Conservation (phyloP, 1,140 invertebrate genomes). For the Globodera rostochiensis region DNA sequence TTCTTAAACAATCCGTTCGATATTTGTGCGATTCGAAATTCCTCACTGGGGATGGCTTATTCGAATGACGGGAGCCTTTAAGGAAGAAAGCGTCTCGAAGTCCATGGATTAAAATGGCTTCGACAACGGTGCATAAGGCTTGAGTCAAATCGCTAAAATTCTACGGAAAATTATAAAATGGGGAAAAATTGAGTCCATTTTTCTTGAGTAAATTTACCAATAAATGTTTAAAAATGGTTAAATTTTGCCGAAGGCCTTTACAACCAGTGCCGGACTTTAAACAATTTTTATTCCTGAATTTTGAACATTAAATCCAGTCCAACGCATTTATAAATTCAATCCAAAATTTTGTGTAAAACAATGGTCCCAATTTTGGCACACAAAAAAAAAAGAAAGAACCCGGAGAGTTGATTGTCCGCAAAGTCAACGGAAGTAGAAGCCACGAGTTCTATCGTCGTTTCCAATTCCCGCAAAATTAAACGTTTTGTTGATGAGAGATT, state of each 20-base stretch:
- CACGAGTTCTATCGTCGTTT: neutral
- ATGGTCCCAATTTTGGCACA: too few relatives aligned
- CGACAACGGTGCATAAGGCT: slow-evolving; percentile 43
- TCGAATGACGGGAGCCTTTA: slow-evolving; percentile 58
- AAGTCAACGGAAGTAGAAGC: neutral
- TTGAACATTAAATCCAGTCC: too few relatives aligned
- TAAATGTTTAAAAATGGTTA: too few relatives aligned
- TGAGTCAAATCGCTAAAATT: slow-evolving; percentile 49
- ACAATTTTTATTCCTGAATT: too few relatives aligned
- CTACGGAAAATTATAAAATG: slow-evolving; percentile 10
- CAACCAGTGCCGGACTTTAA: too few relatives aligned
- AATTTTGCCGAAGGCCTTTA: too few relatives aligned
- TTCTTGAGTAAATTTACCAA: too few relatives aligned
- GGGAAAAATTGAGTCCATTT: neutral
- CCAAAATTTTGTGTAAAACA: too few relatives aligned
- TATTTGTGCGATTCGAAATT: slow-evolving; percentile 9
- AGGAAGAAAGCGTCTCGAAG: slow-evolving; percentile 64
- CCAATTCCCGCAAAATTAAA: neutral
- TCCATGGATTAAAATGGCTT: slow-evolving; percentile 41
- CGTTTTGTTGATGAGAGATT: neutral
- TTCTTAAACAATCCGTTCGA: slow-evolving; percentile 48
- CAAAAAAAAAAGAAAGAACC: neutral
- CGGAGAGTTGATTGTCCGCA: neutral
- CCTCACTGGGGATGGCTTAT: slow-evolving; percentile 62
- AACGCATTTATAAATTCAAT: too few relatives aligned